phyloP scores from a whole-genome alignment of 2,888 invertebrate species.

The Hybos culiciformis region DNA sequence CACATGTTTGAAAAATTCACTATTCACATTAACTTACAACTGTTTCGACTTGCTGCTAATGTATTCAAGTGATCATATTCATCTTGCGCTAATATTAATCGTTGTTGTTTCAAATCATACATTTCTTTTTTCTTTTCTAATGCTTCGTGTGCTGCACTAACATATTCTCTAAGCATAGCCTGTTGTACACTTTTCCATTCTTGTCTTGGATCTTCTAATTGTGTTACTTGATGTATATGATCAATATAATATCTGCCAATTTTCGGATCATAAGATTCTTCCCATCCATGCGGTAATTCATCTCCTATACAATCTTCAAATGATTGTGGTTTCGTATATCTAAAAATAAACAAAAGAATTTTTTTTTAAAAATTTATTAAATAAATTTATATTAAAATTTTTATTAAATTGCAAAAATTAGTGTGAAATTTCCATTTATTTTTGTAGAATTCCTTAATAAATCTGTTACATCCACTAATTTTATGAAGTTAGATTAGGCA shows the following conservation, averaged over 20 bases:
- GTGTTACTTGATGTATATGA: constrained; percentile 90
- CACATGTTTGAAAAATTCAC: background rate
- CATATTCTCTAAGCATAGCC: constrained; percentile 91
- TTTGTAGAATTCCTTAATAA: no score
- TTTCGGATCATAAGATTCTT: constrained; percentile 86
- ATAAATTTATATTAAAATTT: background rate
- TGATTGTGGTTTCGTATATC: constrained; percentile 90
- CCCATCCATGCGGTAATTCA: constrained; percentile 95
- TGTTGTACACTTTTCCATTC: constrained; percentile 96
- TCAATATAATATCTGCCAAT: constrained; percentile 95
- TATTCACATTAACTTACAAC: constrained; percentile 51
- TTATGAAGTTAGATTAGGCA: no score
- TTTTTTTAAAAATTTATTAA: background rate
- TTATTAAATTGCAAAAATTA: background rate
- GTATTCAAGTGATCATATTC: constrained; percentile 90
- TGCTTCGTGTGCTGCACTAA: constrained; percentile 89
- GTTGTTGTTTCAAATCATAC: constrained; percentile 88
- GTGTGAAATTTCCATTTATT: no score
- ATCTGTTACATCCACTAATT: no score
- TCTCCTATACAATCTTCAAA: constrained; percentile 97
- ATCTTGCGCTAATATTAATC: constrained; percentile 84
- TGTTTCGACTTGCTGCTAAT: constrained; percentile 77
- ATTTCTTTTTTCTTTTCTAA: constrained; percentile 95
- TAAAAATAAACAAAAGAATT: constrained; percentile 40
- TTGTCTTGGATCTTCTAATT: constrained; percentile 89